These are phyloP conservation scores for Ennomos fuscantarius DNA, from an alignment of 2,888 invertebrate species.

Conservation along the genomic window DNA sequence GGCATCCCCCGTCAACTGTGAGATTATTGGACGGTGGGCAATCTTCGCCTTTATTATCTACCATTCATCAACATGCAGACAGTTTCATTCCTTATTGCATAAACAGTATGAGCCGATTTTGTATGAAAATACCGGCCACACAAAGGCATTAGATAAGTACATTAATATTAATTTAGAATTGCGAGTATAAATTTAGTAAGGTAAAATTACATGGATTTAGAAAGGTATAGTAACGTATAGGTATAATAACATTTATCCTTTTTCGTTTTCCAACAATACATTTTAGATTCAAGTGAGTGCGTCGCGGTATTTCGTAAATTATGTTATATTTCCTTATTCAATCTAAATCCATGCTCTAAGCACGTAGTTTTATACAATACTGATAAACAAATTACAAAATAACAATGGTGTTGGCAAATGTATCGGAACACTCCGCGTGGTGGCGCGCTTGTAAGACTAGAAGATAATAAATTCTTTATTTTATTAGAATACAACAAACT, in stretches of 20 bases:
- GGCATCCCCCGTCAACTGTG: neutral
- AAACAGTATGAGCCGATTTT: constrained; percentile 16
- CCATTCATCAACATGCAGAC: constrained; percentile 40
- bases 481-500: constrained; percentile 9
- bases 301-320: constrained; percentile 10
- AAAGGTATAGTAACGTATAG: no score
- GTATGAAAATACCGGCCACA: constrained; percentile 19
- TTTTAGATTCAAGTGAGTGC: constrained; percentile 12
- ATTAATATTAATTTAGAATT: constrained; percentile 28
- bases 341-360: constrained; percentile 33
- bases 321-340: constrained; percentile 6
- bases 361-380: constrained; percentile 50
- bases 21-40: neutral
- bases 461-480: constrained; percentile 29
- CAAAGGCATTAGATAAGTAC: constrained; percentile 25
- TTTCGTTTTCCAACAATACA: constrained; percentile 10
- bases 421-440: constrained; percentile 48
- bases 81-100: constrained; percentile 23
- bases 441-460: constrained; percentile 49
- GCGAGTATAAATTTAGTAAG: constrained; percentile 14
- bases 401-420: constrained; percentile 58
- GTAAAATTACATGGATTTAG: constrained; percentile 24
- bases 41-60: constrained; percentile 16
- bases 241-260: constrained; percentile 8
- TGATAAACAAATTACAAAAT: constrained; percentile 49